Evolutionary conservation across 2,797 vertebrate genomes (phyloP), one percentile per base, ranked within the genome.

Genomic region (Megaceryle alcyon): DNA sequence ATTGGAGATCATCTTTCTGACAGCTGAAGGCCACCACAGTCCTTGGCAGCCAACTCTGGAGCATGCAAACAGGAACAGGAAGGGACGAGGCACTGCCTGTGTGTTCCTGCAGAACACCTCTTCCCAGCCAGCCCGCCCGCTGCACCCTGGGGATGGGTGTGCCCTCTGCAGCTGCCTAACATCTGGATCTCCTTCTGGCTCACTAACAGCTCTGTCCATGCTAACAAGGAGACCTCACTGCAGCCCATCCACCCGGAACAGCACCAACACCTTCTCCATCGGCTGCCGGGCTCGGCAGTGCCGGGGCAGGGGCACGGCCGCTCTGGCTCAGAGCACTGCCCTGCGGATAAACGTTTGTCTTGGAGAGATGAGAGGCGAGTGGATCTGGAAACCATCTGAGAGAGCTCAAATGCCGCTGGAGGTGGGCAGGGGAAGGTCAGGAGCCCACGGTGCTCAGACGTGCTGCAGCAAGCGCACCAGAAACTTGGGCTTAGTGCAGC

Each of bases 381-480:
- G 5, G 43, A 14, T 49, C 65, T 37, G 44, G 51, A 29, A 31
- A 14, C n/a, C n/a, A 2, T 4, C 77, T 1, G 28, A 53, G 33
- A 53, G 37, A 29, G 57, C 28, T 37, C 2, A 7, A 31, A 6
- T 3, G 68, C 49, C 79, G 68, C 76, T 14, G 41, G 78, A 14
- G 33, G 29, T 7, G 57, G 29, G 23, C 51, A 77, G 77, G 80
- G 80, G 29, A 26, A 8, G 51, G 46, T n/a, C 60, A 21, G 90
- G 64, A 80, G 60, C 23, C 2, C 0, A 0, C 1, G 1, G 26
- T 23, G 71, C 2, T 3, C 25, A 9, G 54, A 12, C 0, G 1
- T 3, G 53, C 28, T 48, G 68, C 69, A n/a, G 44, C 21, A 19
- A 48, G 1, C 2, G 5, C 8, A 59, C 84, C 81, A 46, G 35